These are phyloP conservation scores for Hippolais icterina DNA, from an alignment of 2,113 vertebrate genomes.

Conservation along the genomic window DNA sequence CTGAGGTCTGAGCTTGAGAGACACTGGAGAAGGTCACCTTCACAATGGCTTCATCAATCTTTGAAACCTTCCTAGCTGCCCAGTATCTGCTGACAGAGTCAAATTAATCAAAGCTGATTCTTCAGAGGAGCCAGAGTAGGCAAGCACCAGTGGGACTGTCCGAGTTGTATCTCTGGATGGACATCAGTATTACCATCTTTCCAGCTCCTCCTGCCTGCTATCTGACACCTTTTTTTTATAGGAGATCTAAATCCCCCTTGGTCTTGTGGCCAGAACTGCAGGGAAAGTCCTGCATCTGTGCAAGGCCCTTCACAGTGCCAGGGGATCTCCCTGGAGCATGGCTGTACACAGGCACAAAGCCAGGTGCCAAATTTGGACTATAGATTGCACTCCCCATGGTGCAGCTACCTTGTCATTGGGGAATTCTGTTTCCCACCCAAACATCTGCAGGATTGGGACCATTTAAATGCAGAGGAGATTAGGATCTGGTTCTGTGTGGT, in stretches of 20 bases:
- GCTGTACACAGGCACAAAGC: not conserved
- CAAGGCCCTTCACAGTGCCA: not conserved
- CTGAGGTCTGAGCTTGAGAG: not conserved
- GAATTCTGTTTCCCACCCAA: not conserved
- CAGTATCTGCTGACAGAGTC: not conserved
- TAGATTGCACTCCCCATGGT: not conserved
- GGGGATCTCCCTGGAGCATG: not conserved
- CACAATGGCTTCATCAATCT: not conserved
- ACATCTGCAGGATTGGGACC: not conserved
- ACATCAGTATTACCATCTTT: not conserved
- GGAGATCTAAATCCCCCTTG: not conserved
- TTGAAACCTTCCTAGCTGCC: not conserved
- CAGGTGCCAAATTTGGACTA: not conserved
- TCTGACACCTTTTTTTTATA: not conserved
- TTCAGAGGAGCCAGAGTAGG: not conserved
- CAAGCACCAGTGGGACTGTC: fast-evolving
- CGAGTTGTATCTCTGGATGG: fast-evolving
- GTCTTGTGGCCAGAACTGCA: not conserved
- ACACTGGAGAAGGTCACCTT: not conserved
- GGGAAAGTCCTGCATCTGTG: not conserved
- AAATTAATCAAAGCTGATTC: not conserved
- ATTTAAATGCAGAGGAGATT: not conserved
- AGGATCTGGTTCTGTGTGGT: conserved; percentile 46
- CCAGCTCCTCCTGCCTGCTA: not conserved
- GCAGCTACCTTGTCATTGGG: not conserved